Evolutionary conservation across 2,113 vertebrate species (phyloP).

Genomic region (Solenodon paradoxus): DNA sequence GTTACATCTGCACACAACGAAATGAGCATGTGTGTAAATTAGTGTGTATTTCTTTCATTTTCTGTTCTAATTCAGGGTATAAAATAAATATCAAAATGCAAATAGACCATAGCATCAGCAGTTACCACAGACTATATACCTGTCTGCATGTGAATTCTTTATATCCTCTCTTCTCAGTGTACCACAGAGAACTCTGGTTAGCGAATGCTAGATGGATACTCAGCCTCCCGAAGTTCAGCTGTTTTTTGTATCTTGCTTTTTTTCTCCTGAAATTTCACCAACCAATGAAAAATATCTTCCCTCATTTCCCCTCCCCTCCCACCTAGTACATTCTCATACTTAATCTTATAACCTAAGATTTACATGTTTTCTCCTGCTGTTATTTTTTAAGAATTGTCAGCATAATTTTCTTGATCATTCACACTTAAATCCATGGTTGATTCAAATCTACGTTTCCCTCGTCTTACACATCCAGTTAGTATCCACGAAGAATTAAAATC

Average conservation of each 20-base stretch:
- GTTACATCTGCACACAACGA: background rate
- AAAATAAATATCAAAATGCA: slow-evolving; percentile 36
- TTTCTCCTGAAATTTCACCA: background rate
- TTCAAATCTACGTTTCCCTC: background rate
- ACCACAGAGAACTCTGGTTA: background rate
- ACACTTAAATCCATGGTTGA: background rate
- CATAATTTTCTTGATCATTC: background rate
- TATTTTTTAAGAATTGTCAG: background rate
- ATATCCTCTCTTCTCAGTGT: background rate
- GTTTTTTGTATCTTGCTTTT: background rate
- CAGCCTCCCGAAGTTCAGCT: background rate
- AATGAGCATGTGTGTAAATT: slow-evolving; percentile 33
- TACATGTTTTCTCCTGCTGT: background rate
- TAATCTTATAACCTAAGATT: background rate
- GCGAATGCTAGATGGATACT: background rate
- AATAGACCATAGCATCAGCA: background rate
- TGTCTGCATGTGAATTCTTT: background rate
- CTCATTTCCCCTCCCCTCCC: background rate
- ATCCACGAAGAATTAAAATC: background rate
- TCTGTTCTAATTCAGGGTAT: background rate
- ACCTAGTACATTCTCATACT: background rate
- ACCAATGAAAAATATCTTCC: background rate
- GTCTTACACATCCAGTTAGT: background rate
- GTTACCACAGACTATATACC: background rate
- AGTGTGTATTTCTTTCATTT: slow-evolving; percentile 45